Base-by-base conservation (phyloP, 2,113 vertebrate species). In the Paradisaea rubra region DNA sequence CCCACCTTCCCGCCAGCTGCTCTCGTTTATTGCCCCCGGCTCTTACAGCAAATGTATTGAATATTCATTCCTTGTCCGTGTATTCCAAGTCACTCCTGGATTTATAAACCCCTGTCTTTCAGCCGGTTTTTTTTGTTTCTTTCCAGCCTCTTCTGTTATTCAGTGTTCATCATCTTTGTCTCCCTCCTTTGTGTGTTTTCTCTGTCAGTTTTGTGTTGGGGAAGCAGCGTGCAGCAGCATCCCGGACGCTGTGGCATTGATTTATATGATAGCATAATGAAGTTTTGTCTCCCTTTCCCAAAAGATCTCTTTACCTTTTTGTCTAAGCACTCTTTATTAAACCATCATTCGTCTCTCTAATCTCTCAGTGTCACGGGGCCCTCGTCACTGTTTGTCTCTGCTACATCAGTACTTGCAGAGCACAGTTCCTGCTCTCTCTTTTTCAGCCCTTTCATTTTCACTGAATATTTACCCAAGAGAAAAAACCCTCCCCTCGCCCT, bases 211-310 rank as follows among this genome's bases (percentile, higher is more conserved):
- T 50, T 73, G 47, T 86, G 33, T 15, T 41, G 71, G 37, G 53
- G 65, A 81, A 42, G 70, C 61, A 56, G 73, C 0, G 0, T 61
- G 25, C 61, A 18, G 22, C 65, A 20, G 33, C 8, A 21, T 50
- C 39, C 52, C 4, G 16, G 39, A 13, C 0, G 0, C 56, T 52
- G 35, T 71, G 69, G 53, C 73, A 22, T 13, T 91, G 79, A 72
- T 94, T 92, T 82, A 72, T 72, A 9, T 24, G 45, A 23, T 37
- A 68, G 39, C 54, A 68, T 81, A 92, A 91, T 81, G 56, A 78
- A 60, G 73, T 91, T 84, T 86, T 95, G 39, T 92, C 25, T 93
- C 52, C 52, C 39, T 73, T 92, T 73, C 59, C n/a, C 64, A 45
- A 15, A 42, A 59, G 41, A 73, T 53, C 35, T 83, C 76, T 95